Percentiles rank a stretch among this genome's conserved stretches.
Conservation (phyloP, 2,888 invertebrate genomes). For the Campopleginae sp. region DNA sequence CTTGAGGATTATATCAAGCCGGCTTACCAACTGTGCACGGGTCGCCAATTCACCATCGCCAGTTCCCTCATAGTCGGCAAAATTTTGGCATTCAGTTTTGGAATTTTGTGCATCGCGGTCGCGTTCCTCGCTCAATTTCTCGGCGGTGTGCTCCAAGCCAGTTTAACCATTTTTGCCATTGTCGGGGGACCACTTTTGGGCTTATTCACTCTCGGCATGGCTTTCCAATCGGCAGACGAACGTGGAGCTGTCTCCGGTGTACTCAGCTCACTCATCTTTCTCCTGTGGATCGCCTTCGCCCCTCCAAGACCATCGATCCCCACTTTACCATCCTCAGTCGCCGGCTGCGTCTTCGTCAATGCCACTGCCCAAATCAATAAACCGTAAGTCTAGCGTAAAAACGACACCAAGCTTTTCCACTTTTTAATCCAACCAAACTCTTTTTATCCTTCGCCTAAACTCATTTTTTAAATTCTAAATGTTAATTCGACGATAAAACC, state of each 20-base stretch:
- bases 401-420: neutral
- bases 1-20: slow-evolving; percentile 93
- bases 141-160: slow-evolving; percentile 94
- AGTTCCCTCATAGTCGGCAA: slow-evolving; percentile 83
- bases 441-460: neutral
- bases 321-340: slow-evolving; percentile 86
- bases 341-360: slow-evolving; percentile 85
- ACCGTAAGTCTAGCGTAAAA: slow-evolving; percentile 29
- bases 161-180: slow-evolving; percentile 94
- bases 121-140: slow-evolving; percentile 93
- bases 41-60: slow-evolving; percentile 71
- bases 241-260: slow-evolving; percentile 89
- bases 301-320: slow-evolving; percentile 88
- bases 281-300: slow-evolving; percentile 94
- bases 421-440: neutral
- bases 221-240: slow-evolving; percentile 90
- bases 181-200: slow-evolving; percentile 95
- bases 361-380: neutral
- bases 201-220: slow-evolving; percentile 94
- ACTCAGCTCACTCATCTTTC: slow-evolving; percentile 87
- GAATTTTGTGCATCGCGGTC: slow-evolving; percentile 90
- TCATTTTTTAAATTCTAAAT: too few species aligned
- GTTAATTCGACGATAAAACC: too few species aligned
- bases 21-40: slow-evolving; percentile 69
- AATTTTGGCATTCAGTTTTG: slow-evolving; percentile 89